Percentiles rank a stretch among this genome's conserved stretches.
These are phyloP conservation scores for Labroides dimidiatus DNA, from an alignment of 2,797 vertebrate species.

Conservation along the genomic window DNA sequence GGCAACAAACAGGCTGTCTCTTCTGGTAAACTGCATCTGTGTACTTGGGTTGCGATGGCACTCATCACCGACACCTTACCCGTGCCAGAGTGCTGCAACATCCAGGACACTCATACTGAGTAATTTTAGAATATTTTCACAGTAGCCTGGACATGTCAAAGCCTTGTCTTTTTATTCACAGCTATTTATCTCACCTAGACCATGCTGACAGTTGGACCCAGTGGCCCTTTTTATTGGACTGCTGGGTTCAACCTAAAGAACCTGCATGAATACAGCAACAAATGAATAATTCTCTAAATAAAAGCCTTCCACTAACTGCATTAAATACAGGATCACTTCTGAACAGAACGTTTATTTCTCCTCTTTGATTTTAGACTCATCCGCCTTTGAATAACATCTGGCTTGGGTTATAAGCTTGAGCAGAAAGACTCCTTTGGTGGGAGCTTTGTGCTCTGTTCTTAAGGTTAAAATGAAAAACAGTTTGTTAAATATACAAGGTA, in stretches of 20 bases:
- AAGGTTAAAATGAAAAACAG: background rate
- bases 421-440: constrained; percentile 19
- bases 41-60: constrained; percentile 34
- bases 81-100: constrained; percentile 50
- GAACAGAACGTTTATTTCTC: constrained; percentile 23
- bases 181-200: constrained; percentile 62
- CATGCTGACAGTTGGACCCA: constrained; percentile 34
- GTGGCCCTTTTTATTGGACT: constrained; percentile 41
- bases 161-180: constrained; percentile 50
- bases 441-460: background rate
- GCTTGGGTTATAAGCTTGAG: constrained; percentile 25
- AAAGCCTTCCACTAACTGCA: constrained; percentile 1
- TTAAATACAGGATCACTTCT: constrained; percentile 12
- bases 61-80: constrained; percentile 47
- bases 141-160: constrained; percentile 49
- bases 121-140: constrained; percentile 62
- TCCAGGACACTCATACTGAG: constrained; percentile 40
- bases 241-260: constrained; percentile 47
- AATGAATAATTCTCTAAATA: constrained; percentile 26
- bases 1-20: constrained; percentile 37
- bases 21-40: constrained; percentile 29
- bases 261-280: constrained; percentile 7
- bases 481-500: background rate
- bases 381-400: constrained; percentile 14
- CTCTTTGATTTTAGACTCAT: constrained; percentile 31